These are phyloP conservation scores for Brachionus rubens DNA, from an alignment of 1,140 invertebrate species.

Conservation along the genomic window DNA sequence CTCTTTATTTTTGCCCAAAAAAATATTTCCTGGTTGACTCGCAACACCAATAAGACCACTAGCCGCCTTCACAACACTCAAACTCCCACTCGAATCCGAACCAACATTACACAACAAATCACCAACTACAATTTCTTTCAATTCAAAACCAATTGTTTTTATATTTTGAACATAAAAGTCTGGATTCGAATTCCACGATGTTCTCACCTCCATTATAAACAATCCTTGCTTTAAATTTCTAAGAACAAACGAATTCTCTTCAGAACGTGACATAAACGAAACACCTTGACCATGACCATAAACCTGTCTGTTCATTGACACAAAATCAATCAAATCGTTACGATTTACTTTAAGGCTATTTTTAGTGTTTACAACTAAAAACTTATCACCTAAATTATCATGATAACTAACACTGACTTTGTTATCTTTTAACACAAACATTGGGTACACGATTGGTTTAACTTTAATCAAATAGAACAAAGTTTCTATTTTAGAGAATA, in stretches of 20 bases:
- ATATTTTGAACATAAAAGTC: not conserved
- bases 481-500: not conserved
- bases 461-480: conserved; percentile 9
- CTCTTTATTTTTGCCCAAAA: conserved; percentile 2
- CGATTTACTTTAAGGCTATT: not conserved
- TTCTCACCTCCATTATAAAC: not conserved
- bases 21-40: not conserved
- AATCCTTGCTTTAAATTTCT: not conserved
- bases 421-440: not conserved
- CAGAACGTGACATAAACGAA: not conserved
- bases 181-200: not conserved
- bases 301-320: not conserved
- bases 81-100: not conserved
- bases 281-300: not conserved
- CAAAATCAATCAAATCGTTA: conserved; percentile 14
- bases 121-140: not conserved
- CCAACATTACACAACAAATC: not conserved
- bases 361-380: not conserved
- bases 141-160: not conserved
- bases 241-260: conserved; percentile 1
- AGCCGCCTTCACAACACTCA: not conserved
- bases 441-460: not conserved
- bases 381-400: conserved; percentile 24
- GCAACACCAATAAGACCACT: not conserved
- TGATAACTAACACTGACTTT: conserved; percentile 14